Evolutionary conservation across 2,888 invertebrate genomes (phyloP), one percentile per base, ranked within the genome.

Genomic region (Drosophila multiciliata): DNA sequence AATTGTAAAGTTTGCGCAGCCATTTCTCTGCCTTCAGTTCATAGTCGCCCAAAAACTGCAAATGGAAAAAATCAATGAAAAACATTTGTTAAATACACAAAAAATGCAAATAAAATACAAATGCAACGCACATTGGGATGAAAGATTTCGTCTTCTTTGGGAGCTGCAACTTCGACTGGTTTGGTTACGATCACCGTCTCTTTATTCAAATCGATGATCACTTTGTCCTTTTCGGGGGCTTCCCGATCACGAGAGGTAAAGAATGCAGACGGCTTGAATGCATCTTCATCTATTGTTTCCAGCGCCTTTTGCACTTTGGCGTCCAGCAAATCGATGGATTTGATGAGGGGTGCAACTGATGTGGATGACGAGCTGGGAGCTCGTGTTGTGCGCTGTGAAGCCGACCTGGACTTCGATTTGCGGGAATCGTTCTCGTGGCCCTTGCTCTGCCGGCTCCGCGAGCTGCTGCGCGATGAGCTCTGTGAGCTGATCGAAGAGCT

Each of bases 11-110:
- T 87, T 96, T 96, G 84, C 95, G 96, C 36, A 96, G 94, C 97
- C 97, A 97, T 93, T 95, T 96, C 76, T 97, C 96, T 87, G 95
- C 95, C 68, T 96, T 94, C 61, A 94, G 94, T 78, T 95, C 95
- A 91, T 95, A 95, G 92, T 95, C 95, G 58, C 95, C 94, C 87
- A 96, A 94, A 90, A 96, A 95, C 96, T 97, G 79, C 53, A 70
- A 66, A 87, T n/a, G 4, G 6, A n/a, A 49, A 60, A 67, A 54
- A 12, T n/a, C 33, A 29, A 45, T 15, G 3, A n/a, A 38, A 12
- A 55, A 26, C 26, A 60, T 38, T 26, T 33, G 45, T 66, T 60
- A 53, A 45, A 61, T 59, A 66, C 48, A 72, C 45, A 69, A 49
- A 48, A 59, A 0, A 20, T 12, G 5, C 0, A 57, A 66, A 32